Base-by-base conservation (phyloP, 2,113 vertebrate species). In the Plecturocebus donacophilus region DNA sequence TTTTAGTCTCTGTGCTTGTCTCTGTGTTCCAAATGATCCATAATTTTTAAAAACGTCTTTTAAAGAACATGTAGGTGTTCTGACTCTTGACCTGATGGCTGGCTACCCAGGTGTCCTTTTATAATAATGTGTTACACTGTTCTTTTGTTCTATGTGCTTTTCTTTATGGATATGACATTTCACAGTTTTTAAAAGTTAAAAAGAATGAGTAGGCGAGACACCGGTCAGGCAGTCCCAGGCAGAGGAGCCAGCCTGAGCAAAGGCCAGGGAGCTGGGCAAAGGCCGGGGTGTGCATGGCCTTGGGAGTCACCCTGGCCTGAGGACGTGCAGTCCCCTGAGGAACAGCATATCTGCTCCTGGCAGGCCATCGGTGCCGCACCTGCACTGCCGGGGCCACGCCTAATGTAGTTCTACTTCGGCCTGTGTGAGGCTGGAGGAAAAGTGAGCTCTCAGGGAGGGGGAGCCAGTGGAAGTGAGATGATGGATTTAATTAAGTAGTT, bases 111-210 rank as follows among this genome's bases (percentile, higher is more conserved):
- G 80, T 23, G 49, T 54, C 84, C 64, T 77, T 92, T 88, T 76
- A n/a, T 42, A 79, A 58, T 17, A 12, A 80, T n/a, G 54, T 42
- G 42, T 71, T 13, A 66, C 45, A 6, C 17, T 5, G 45, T 7
- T 16, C 45, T n/a, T 94, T 54, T 71, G 49, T 81, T 64, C 82
- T 49, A 2, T 45, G 77, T 52, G 64, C 64, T 87, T 80, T 93
- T 94, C 86, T 89, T 88, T 88, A 52, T 23, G 42, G 58, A 83
- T 38, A 83, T 88, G 89, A 79, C 89, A 79, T 77, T 58, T 94
- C 82, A 25, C 30, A 47, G 52, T 58, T 96, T 68, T 94, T 58
- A 30, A 12, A 88, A 75, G 56, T 96, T 64, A 84, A 90, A 82
- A 89, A 49, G 32, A 92, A 66, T 17, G 64, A 68, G 81, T 66